phyloP scores from a whole-genome alignment of 1,140 invertebrate species.

The Probaryconus sp. region DNA sequence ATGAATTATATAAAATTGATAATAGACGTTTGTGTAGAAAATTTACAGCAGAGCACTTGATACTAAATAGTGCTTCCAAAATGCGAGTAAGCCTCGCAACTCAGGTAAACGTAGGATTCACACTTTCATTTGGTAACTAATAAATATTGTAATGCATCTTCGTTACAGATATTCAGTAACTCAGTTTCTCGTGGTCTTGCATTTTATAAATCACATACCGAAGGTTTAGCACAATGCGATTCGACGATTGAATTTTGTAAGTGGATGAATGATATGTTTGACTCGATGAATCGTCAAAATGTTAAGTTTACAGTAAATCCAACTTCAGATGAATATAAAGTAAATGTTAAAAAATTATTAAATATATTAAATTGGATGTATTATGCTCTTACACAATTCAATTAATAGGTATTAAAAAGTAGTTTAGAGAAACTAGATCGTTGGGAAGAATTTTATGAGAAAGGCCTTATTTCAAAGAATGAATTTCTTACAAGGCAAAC shows the following conservation, averaged over 20 bases:
- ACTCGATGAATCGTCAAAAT: too few relatives aligned
- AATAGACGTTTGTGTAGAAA: not conserved
- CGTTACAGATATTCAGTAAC: conserved; percentile 4
- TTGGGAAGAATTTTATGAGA: not conserved
- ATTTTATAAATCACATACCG: not conserved
- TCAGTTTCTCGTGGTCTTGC: not conserved
- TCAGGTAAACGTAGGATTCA: not conserved
- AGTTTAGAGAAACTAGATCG: not conserved
- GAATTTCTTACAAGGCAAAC: too few relatives aligned
- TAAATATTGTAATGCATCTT: too few relatives aligned
- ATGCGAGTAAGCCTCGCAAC: not conserved
- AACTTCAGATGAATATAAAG: too few relatives aligned
- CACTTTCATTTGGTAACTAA: too few relatives aligned
- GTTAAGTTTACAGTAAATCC: too few relatives aligned
- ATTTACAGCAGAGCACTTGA: not conserved
- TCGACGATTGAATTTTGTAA: conserved; percentile 4
- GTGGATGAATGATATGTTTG: conserved; percentile 6
- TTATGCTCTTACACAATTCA: not conserved
- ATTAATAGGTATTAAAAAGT: not conserved
- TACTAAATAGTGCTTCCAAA: conserved; percentile 2
- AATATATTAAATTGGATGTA: too few relatives aligned
- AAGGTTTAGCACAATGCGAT: not conserved
- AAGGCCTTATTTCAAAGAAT: not conserved
- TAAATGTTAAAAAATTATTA: too few relatives aligned
- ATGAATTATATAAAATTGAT: not conserved